Percentiles rank a stretch among this genome's conserved stretches.
These are phyloP conservation scores for honey bee (Apis mellifera) DNA, from an alignment of 1,140 invertebrate genomes.

Conservation along the genomic window DNA sequence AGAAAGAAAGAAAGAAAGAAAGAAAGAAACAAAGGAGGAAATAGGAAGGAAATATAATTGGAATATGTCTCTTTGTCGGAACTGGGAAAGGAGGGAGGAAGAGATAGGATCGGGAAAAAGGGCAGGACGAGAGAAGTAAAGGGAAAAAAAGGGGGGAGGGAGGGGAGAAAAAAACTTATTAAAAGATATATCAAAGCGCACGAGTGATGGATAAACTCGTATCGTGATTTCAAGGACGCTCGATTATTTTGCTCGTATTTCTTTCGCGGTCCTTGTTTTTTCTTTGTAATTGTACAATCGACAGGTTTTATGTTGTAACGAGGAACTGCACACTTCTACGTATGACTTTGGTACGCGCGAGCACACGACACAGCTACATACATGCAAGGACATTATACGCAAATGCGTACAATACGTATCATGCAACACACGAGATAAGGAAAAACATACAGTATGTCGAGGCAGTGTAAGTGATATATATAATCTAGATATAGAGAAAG, in stretches of 20 bases:
- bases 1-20: conserved; percentile 28
- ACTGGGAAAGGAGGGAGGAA: conserved; percentile 18
- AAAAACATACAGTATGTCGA: conserved; percentile 75
- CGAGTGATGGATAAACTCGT: conserved; percentile 43
- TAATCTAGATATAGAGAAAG: conserved; percentile 76
- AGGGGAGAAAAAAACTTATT: conserved; percentile 21
- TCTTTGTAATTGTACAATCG: conserved; percentile 71
- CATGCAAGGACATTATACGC: conserved; percentile 48
- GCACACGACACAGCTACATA: conserved; percentile 45
- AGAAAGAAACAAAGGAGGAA: conserved; percentile 34
- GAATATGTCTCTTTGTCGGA: conserved; percentile 39
- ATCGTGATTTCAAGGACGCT: conserved; percentile 50
- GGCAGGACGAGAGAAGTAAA: conserved; percentile 1
- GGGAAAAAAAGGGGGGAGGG: too few relatives aligned
- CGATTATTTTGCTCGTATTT: conserved; percentile 63
- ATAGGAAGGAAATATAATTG: conserved; percentile 20
- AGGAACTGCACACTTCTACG: conserved; percentile 69
- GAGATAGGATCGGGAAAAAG: conserved; percentile 13
- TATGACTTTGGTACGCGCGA: conserved; percentile 59
- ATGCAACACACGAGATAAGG: conserved; percentile 58
- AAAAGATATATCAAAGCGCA: conserved; percentile 44
- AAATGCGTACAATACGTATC: conserved; percentile 62
- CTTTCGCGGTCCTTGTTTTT: conserved; percentile 69
- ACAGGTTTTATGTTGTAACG: conserved; percentile 67
- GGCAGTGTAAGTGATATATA: conserved; percentile 77